Conservation (phyloP, 2,797 vertebrate species). For the Trachurus trachurus region DNA sequence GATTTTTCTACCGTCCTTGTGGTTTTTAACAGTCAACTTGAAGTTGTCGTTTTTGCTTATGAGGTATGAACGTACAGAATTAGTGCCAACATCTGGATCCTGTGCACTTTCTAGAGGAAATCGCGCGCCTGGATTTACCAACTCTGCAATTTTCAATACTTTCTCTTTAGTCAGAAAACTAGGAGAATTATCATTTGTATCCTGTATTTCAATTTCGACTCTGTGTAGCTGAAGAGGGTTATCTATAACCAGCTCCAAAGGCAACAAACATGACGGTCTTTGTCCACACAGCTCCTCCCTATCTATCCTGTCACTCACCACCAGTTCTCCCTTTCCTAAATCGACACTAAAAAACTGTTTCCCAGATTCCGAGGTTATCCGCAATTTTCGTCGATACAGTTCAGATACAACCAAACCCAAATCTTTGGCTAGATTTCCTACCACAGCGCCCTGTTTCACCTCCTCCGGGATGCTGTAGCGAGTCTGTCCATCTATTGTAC, state of each 20-base stretch:
- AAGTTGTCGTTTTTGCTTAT: conserved; percentile 62
- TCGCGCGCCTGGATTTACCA: conserved; percentile 7
- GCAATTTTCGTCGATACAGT: conserved; percentile 59
- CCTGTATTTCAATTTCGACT: conserved; percentile 73
- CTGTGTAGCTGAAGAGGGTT: conserved; percentile 85
- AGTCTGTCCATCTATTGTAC: conserved; percentile 73
- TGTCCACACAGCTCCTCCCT: conserved; percentile 82
- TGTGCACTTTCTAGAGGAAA: conserved; percentile 69
- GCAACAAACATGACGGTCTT: conserved; percentile 72
- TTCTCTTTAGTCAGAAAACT: conserved; percentile 64
- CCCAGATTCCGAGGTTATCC: conserved; percentile 76
- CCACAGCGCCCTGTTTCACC: conserved; percentile 75
- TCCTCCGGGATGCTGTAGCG: conserved; percentile 83
- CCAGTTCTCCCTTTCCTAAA: conserved; percentile 76
- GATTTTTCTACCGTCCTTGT: conserved; percentile 67
- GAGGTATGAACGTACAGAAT: conserved; percentile 67
- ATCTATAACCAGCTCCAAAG: conserved; percentile 84
- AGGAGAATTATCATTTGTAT: conserved; percentile 82
- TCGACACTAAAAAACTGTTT: conserved; percentile 81
- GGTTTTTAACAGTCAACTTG: conserved; percentile 65
- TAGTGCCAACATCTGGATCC: conserved; percentile 74
- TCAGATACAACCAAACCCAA: conserved; percentile 75
- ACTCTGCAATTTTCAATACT: conserved; percentile 69
- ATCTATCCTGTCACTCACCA: conserved; percentile 82
- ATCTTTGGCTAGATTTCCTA: conserved; percentile 88